Evolutionary conservation across 2,888 invertebrate species (phyloP).

Genomic region (Metopia argyrocephala): DNA sequence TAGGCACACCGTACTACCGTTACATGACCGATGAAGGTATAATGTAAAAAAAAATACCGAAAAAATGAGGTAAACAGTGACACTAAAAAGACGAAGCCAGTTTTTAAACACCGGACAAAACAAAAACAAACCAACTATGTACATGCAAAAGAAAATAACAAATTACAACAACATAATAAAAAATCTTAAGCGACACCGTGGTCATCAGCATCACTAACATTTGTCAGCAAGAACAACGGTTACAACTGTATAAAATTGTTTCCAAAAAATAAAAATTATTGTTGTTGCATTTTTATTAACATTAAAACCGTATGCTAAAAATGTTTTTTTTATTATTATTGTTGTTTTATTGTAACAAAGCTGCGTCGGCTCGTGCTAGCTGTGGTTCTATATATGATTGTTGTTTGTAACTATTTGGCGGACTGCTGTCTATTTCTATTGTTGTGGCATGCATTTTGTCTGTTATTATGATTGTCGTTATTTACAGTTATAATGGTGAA

Average conservation of each 20-base stretch:
- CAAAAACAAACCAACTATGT: conserved; percentile 17
- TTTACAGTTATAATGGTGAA: conserved; percentile 60
- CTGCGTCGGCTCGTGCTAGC: not conserved
- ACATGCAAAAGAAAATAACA: conserved; percentile 4
- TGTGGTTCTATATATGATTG: too few species aligned
- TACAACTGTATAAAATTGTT: not conserved
- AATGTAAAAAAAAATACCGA: conserved; percentile 13
- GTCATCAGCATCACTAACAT: conserved; percentile 51
- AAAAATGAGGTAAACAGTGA: not conserved
- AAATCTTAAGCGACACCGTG: conserved; percentile 54
- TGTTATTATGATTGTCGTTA: conserved; percentile 17
- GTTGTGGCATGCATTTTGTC: not conserved
- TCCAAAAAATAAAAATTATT: not conserved
- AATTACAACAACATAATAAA: conserved; percentile 15
- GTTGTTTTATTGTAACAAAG: not conserved
- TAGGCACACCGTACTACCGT: conserved; percentile 25
- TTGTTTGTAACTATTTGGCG: conserved; percentile 6
- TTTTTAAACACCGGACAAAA: conserved; percentile 29
- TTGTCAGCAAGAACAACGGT: not conserved
- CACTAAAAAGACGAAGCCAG: conserved; percentile 20
- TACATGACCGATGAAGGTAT: conserved; percentile 26
- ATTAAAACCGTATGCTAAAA: too few species aligned
- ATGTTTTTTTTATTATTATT: conserved; percentile 47
- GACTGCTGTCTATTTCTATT: conserved; percentile 11
- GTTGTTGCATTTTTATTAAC: not conserved